A percentile compares a stretch with the other conserved stretches of the same genome.
Evolutionary conservation across 2,888 invertebrate genomes (phyloP).

Genomic region (Acleris laterana): DNA sequence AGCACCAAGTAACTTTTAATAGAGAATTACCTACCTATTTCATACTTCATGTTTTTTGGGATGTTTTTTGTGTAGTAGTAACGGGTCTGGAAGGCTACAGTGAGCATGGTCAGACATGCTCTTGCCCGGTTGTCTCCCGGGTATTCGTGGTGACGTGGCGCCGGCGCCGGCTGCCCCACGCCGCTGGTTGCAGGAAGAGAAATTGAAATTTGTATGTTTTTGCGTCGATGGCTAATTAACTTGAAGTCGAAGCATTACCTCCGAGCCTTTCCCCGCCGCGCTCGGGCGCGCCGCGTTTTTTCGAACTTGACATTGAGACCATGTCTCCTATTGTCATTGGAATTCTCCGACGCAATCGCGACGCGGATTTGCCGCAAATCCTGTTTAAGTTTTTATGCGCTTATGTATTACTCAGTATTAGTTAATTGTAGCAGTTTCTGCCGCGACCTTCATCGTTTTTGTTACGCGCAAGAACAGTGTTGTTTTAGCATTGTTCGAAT

Average conservation of each 20-base stretch:
- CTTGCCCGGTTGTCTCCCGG: too few species aligned
- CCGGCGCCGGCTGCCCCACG: too few species aligned
- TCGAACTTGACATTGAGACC: slow-evolving; percentile 54
- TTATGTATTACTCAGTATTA: slow-evolving; percentile 40
- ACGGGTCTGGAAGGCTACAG: too few species aligned
- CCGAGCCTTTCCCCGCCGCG: not conserved
- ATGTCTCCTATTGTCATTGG: slow-evolving; percentile 61
- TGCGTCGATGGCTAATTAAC: too few species aligned
- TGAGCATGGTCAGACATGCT: too few species aligned
- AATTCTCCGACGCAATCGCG: slow-evolving; percentile 59
- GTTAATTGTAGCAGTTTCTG: slow-evolving; percentile 39
- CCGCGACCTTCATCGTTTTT: slow-evolving; percentile 33
- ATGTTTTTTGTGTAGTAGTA: too few species aligned
- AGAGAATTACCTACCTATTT: too few species aligned
- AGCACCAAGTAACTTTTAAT: too few species aligned
- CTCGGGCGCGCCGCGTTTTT: slow-evolving; percentile 38
- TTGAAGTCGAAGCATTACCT: not conserved
- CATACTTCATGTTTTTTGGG: too few species aligned
- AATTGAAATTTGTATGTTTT: too few species aligned
- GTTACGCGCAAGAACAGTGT: slow-evolving; percentile 9
- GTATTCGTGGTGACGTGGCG: too few species aligned
- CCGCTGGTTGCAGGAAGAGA: too few species aligned
- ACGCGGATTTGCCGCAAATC: slow-evolving; percentile 63
- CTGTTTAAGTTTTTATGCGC: slow-evolving; percentile 63
- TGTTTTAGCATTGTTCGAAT: not conserved